phyloP scores from a whole-genome alignment of 2,888 invertebrate species.

The Dynastes maya region DNA sequence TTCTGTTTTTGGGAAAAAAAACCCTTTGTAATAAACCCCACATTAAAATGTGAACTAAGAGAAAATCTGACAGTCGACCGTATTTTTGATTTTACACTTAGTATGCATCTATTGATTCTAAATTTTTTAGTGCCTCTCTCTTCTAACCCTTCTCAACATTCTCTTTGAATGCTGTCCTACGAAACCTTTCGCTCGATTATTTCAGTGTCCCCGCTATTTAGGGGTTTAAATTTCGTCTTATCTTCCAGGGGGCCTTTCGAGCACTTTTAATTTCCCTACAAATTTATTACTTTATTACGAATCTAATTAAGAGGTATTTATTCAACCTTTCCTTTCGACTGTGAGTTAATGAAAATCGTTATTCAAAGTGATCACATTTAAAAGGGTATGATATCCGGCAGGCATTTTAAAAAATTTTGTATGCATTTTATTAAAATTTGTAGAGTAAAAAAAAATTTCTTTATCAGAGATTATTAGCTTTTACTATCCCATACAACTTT shows the following conservation, averaged over 20 bases:
- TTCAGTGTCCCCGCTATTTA: conserved; percentile 11
- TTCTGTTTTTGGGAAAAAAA: too few species aligned
- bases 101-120: too few species aligned
- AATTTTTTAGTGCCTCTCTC: too few species aligned
- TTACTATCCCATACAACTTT: too few species aligned
- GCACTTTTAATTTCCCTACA: conserved; percentile 12
- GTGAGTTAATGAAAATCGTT: neutral
- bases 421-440: too few species aligned
- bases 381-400: too few species aligned
- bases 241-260: neutral
- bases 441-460: too few species aligned
- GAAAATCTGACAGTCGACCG: too few species aligned
- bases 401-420: neutral
- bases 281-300: conserved; percentile 32
- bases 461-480: too few species aligned
- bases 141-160: neutral
- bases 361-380: neutral
- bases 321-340: neutral
- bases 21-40: too few species aligned
- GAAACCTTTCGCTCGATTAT: conserved; percentile 2
- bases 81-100: too few species aligned
- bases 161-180: neutral
- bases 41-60: too few species aligned
- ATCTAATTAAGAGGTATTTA: conserved; percentile 17
- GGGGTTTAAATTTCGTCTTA: conserved; percentile 23